Conservation (phyloP, 2,888 invertebrate species). For the Pollenia labialis region DNA sequence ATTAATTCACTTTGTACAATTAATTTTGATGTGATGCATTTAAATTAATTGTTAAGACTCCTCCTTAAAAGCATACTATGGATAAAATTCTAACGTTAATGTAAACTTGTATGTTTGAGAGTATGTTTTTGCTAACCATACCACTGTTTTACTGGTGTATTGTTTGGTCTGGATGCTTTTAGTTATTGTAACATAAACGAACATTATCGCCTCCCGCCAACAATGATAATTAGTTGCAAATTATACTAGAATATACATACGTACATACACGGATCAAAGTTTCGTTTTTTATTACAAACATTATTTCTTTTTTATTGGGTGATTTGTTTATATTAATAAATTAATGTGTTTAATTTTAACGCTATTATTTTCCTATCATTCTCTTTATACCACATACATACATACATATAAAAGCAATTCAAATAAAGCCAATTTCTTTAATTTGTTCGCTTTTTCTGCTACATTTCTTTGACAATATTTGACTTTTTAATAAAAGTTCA, state of each 20-base stretch:
- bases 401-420: neutral
- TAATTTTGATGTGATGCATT: slow-evolving; percentile 79
- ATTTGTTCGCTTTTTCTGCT: neutral
- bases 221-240: slow-evolving; percentile 37
- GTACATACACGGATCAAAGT: slow-evolving; percentile 1
- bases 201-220: neutral
- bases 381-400: no score
- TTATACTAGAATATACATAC: neutral
- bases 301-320: no score
- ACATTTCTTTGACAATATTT: slow-evolving; percentile 22
- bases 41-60: slow-evolving; percentile 77
- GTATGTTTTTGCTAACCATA: no score
- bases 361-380: neutral
- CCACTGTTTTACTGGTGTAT: neutral
- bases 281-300: neutral
- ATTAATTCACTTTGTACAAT: slow-evolving; percentile 79
- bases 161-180: neutral
- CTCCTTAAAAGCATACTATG: neutral
- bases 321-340: no score
- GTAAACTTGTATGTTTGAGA: neutral
- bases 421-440: slow-evolving; percentile 21
- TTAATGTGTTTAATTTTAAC: no score
- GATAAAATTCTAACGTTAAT: neutral
- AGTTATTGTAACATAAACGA: neutral
- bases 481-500: slow-evolving; percentile 8